Conservation (phyloP, 1,140 invertebrate genomes). For the Lucilia cuprina region DNA sequence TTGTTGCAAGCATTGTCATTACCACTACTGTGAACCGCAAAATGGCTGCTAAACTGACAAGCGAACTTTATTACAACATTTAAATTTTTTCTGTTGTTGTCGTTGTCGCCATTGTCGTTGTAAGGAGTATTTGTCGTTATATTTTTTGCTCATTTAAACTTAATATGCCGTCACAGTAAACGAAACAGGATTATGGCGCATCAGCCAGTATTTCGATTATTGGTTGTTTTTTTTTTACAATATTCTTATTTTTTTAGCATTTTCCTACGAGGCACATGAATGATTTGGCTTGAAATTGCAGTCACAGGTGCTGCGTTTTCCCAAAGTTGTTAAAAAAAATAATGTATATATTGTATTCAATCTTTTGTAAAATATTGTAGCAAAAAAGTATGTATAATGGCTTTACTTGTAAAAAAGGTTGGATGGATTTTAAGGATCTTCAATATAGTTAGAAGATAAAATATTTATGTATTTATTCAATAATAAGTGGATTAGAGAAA, state of each 20-base stretch:
- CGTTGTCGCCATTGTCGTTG: neutral
- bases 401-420: neutral
- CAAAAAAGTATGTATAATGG: slow-evolving; percentile 2
- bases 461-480: neutral
- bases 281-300: neutral
- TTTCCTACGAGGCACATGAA: neutral
- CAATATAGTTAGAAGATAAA: neutral
- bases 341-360: slow-evolving; percentile 45
- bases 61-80: slow-evolving; percentile 60
- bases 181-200: slow-evolving; percentile 28
- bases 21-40: slow-evolving; percentile 53
- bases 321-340: slow-evolving; percentile 36
- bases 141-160: slow-evolving; percentile 12
- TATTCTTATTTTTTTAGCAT: neutral
- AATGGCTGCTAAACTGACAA: slow-evolving; percentile 63
- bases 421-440: neutral
- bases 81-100: neutral
- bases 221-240: slow-evolving; percentile 8
- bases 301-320: slow-evolving; percentile 34
- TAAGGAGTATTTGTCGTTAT: neutral
- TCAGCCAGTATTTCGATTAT: slow-evolving; percentile 31
- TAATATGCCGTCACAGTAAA: slow-evolving; percentile 17
- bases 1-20: slow-evolving; percentile 33
- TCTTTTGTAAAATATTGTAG: slow-evolving; percentile 49
- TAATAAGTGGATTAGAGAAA: neutral